phyloP scores from a whole-genome alignment of 2,888 invertebrate genomes.

The Oasisia sp. region DNA sequence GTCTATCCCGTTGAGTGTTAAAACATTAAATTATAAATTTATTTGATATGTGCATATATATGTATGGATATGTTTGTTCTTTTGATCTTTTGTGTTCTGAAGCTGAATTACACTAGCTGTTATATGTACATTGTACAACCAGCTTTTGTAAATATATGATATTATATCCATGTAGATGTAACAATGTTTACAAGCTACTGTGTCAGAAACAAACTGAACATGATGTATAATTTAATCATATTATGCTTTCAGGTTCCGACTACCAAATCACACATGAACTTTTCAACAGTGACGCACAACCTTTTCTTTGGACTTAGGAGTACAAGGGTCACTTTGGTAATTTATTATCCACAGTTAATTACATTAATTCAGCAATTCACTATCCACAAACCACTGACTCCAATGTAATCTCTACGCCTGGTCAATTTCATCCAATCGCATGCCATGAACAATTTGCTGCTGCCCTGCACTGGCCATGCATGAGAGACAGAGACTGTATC shows the following conservation, averaged over 20 bases:
- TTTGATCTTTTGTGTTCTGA: too few species aligned
- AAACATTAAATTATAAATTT: too few species aligned
- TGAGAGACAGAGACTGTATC: conserved; percentile 41
- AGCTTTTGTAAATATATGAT: too few species aligned
- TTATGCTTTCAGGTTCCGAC: not conserved
- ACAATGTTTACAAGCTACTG: too few species aligned
- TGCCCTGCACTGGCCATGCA: conserved; percentile 26
- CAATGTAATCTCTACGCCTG: not conserved
- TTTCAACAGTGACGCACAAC: not conserved
- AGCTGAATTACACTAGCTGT: too few species aligned
- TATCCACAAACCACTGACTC: not conserved
- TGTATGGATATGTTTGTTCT: too few species aligned
- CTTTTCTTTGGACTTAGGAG: not conserved
- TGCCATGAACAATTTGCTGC: conserved; percentile 10
- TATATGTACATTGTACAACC: too few species aligned
- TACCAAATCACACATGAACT: not conserved
- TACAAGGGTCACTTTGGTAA: too few species aligned
- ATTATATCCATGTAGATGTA: too few species aligned
- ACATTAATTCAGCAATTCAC: not conserved
- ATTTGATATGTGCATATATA: too few species aligned
- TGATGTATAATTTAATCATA: not conserved
- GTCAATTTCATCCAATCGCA: not conserved
- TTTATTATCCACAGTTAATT: not conserved
- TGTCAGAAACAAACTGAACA: too few species aligned
- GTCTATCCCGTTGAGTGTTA: too few species aligned